phyloP scores from a whole-genome alignment of 1,140 invertebrate genomes.

The Vollenhovia emeryi region DNA sequence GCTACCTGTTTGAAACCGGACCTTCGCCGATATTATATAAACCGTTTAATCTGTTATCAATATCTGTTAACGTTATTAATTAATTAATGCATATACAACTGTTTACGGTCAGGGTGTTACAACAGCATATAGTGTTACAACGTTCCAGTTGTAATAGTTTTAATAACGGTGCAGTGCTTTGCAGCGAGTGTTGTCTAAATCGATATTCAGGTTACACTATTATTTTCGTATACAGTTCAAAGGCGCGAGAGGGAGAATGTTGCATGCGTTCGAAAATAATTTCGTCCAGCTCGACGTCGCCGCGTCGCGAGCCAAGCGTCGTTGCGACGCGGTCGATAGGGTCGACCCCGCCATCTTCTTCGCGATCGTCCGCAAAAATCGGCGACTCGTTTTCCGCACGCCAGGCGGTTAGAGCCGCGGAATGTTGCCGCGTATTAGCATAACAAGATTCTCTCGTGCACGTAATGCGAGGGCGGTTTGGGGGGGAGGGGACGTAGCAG shows the following conservation, averaged over 20 bases:
- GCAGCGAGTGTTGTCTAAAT: not conserved
- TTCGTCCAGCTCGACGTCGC: not conserved
- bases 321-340: conserved; percentile 42
- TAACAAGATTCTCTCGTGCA: conserved; percentile 71
- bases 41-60: not conserved
- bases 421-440: conserved; percentile 70
- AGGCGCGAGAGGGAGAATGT: too few species aligned
- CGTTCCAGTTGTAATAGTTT: not conserved
- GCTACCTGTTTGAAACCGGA: not conserved
- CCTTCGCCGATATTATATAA: not conserved
- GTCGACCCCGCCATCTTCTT: conserved; percentile 30
- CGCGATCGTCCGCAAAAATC: conserved; percentile 48
- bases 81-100: not conserved
- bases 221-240: not conserved
- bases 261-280: not conserved
- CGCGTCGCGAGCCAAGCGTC: conserved; percentile 30
- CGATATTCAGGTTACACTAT: not conserved
- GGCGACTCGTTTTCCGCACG: conserved; percentile 60
- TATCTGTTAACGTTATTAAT: not conserved
- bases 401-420: conserved; percentile 45
- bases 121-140: too few species aligned
- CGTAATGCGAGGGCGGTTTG: conserved; percentile 54
- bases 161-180: not conserved
- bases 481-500: not conserved
- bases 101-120: not conserved